Evolutionary conservation across 2,888 invertebrate genomes (phyloP).

Genomic region (Yponomeuta sedellus): DNA sequence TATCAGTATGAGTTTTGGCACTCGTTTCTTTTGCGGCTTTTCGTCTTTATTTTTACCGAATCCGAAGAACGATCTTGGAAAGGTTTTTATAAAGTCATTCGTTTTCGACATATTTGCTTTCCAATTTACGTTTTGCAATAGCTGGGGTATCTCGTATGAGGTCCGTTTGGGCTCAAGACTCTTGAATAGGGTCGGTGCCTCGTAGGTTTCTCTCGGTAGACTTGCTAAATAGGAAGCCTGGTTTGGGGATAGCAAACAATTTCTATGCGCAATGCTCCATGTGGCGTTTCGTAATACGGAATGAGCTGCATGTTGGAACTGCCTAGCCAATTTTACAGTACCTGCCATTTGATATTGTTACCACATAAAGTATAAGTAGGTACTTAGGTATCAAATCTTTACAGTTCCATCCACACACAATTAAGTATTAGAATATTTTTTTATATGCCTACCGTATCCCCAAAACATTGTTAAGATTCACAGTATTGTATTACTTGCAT

Average conservation of each 20-base stretch:
- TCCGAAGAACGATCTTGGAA: constrained; percentile 41
- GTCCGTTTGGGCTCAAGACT: neutral
- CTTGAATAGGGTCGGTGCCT: neutral
- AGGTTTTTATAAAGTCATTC: constrained; percentile 29
- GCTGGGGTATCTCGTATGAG: neutral
- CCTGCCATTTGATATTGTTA: neutral
- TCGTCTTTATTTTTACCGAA: neutral
- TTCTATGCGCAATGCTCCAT: neutral
- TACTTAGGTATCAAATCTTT: neutral
- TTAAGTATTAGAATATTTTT: neutral
- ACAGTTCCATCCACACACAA: neutral
- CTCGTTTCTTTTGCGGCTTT: constrained; percentile 41
- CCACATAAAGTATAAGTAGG: neutral
- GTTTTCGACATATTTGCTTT: neutral
- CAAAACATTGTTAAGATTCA: constrained; percentile 11
- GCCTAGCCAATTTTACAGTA: neutral
- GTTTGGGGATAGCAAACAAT: neutral
- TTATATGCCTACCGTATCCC: constrained; percentile 1
- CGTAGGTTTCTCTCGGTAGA: neutral
- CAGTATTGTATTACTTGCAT: constrained; percentile 4
- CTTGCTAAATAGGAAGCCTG: neutral
- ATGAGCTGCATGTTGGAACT: neutral
- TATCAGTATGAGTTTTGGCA: constrained; percentile 59
- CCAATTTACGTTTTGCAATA: neutral
- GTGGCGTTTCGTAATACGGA: neutral